Evolutionary conservation across 2,797 vertebrate species (phyloP).

Genomic region (Etheostoma nigrum): DNA sequence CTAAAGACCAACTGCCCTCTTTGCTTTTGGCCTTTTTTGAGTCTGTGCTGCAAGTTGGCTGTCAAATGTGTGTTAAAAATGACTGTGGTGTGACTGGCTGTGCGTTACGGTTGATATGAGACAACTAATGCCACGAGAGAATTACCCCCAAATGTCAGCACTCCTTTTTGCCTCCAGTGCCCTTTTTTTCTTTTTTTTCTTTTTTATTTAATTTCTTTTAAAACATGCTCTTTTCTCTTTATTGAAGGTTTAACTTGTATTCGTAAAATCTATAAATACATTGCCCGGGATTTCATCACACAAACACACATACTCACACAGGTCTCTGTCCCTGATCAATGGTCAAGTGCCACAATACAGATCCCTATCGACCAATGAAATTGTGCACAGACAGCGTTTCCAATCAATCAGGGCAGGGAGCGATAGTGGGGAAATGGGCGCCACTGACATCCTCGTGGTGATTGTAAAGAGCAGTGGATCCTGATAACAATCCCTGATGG

Average conservation of each 20-base stretch:
- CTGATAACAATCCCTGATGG: constrained; percentile 76
- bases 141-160: constrained; percentile 19
- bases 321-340: constrained; percentile 65
- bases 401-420: constrained; percentile 72
- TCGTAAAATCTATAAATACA: constrained; percentile 52
- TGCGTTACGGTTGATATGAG: constrained; percentile 50
- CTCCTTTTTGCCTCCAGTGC: constrained; percentile 13
- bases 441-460: constrained; percentile 50
- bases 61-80: constrained; percentile 44
- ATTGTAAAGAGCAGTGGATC: constrained; percentile 73
- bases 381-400: constrained; percentile 70
- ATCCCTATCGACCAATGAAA: constrained; percentile 81
- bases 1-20: constrained; percentile 80
- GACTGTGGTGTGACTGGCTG: constrained; percentile 41
- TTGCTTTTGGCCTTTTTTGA: constrained; percentile 78
- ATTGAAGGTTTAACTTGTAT: constrained; percentile 37
- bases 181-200: constrained; percentile 22
- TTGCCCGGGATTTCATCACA: constrained; percentile 60
- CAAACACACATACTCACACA: constrained; percentile 40
- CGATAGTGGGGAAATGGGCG: constrained; percentile 60
- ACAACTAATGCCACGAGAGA: constrained; percentile 30
- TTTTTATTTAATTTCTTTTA: constrained; percentile 12
- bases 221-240: constrained; percentile 26
- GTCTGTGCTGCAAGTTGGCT: constrained; percentile 61
- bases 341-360: constrained; percentile 69